A percentile compares a stretch with the other conserved stretches of the same genome.
Conservation (phyloP, 2,888 invertebrate genomes). For the Zaprionus lineosus region DNA sequence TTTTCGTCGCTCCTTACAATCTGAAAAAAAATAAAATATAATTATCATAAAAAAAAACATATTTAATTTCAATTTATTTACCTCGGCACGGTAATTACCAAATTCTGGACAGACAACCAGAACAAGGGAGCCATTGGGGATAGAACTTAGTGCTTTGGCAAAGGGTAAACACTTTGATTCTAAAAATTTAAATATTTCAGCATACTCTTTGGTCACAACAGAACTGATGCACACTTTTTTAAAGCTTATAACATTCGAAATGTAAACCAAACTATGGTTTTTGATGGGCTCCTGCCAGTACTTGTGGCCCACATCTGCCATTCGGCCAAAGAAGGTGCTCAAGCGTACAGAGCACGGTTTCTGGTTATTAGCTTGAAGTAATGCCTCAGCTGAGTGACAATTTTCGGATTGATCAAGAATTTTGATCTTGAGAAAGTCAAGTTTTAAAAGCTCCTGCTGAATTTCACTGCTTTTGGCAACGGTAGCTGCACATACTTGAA, state of each 20-base stretch:
- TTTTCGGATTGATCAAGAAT: slow-evolving; percentile 12
- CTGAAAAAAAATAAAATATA: slow-evolving; percentile 7
- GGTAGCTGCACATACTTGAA: slow-evolving; percentile 35
- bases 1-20: not conserved
- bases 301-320: slow-evolving; percentile 29
- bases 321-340: slow-evolving; percentile 31
- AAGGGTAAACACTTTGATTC: slow-evolving; percentile 34
- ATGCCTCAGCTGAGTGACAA: slow-evolving; percentile 4
- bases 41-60: not conserved
- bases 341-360: slow-evolving; percentile 25
- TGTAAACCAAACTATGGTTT: slow-evolving; percentile 34
- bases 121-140: slow-evolving; percentile 36
- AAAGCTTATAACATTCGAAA: slow-evolving; percentile 34
- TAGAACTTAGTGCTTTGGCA: not conserved
- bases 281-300: slow-evolving; percentile 48
- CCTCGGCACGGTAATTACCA: slow-evolving; percentile 47
- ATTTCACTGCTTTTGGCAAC: not conserved
- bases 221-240: slow-evolving; percentile 44
- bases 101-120: slow-evolving; percentile 30
- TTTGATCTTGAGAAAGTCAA: slow-evolving; percentile 26
- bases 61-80: not conserved
- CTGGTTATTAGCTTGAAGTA: slow-evolving; percentile 13
- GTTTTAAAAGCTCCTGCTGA: not conserved
- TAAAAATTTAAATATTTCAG: slow-evolving; percentile 33
- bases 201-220: slow-evolving; percentile 28